phyloP scores from a whole-genome alignment of 2,113 vertebrate species.

The Vidua chalybeata region DNA sequence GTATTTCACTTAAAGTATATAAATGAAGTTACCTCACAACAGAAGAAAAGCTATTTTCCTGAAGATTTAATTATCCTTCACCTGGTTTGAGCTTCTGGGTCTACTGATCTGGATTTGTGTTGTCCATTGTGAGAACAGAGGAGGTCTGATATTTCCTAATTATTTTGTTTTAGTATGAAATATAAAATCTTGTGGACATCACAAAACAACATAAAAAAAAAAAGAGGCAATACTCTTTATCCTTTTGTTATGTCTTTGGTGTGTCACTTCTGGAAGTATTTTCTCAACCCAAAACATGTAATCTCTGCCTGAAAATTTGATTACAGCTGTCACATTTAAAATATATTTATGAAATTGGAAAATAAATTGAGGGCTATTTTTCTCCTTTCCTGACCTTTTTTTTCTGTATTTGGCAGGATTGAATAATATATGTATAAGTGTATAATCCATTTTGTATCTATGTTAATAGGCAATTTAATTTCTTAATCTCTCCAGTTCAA shows the following conservation, averaged over 20 bases:
- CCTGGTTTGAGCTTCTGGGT: background rate
- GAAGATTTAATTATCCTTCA: background rate
- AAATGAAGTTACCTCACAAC: background rate
- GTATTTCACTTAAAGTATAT: background rate
- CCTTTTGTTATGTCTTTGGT: background rate
- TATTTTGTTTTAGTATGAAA: background rate
- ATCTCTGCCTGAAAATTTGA: background rate
- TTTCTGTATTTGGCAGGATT: background rate
- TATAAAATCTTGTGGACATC: background rate
- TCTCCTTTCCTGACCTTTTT: constrained; percentile 4
- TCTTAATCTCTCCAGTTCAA: background rate
- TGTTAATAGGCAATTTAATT: constrained; percentile 6
- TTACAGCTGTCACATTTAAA: background rate
- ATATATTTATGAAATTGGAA: background rate
- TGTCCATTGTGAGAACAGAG: background rate
- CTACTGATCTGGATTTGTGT: background rate
- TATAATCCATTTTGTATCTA: background rate
- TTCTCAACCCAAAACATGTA: background rate
- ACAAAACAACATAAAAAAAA: background rate
- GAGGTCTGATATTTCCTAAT: background rate
- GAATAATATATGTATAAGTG: background rate
- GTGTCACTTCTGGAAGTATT: background rate
- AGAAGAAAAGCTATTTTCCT: background rate
- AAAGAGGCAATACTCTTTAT: background rate
- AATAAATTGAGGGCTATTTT: background rate